Percentiles rank a stretch among this genome's conserved stretches.
These are phyloP conservation scores for Papilio demoleus DNA, from an alignment of 2,888 invertebrate species.

Conservation along the genomic window DNA sequence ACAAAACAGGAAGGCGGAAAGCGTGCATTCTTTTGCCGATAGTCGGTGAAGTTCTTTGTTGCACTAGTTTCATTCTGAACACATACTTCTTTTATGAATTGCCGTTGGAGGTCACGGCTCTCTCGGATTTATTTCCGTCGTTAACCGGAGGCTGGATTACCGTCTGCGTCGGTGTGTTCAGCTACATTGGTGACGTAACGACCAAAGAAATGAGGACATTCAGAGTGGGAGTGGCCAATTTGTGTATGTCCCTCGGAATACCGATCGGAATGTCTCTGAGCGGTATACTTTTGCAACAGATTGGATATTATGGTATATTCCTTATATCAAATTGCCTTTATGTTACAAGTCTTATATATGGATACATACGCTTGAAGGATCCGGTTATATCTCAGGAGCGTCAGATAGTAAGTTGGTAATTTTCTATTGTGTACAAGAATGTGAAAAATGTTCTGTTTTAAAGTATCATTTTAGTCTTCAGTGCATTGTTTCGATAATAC, in stretches of 20 bases:
- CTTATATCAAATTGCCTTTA: conserved; percentile 78
- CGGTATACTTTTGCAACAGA: conserved; percentile 79
- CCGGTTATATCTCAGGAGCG: conserved; percentile 69
- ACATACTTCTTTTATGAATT: conserved; percentile 84
- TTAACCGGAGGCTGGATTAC: conserved; percentile 84
- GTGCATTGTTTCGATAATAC: conserved; percentile 27
- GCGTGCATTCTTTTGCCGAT: conserved; percentile 84
- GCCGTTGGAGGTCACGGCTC: conserved; percentile 82
- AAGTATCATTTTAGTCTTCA: conserved; percentile 8
- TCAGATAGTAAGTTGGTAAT: conserved; percentile 69
- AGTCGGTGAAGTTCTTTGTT: conserved; percentile 80
- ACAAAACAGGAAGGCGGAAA: conserved; percentile 83
- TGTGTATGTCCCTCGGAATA: conserved; percentile 85
- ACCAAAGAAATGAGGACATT: conserved; percentile 84
- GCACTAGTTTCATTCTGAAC: conserved; percentile 79
- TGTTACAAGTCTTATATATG: conserved; percentile 80
- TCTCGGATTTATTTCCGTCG: conserved; percentile 82
- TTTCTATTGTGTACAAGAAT: conserved; percentile 12
- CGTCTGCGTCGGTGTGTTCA: conserved; percentile 85
- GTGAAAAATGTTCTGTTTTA: neutral
- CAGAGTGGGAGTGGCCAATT: conserved; percentile 85
- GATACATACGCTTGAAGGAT: conserved; percentile 76
- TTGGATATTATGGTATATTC: conserved; percentile 81
- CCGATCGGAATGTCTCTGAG: conserved; percentile 84
- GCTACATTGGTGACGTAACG: conserved; percentile 85